Evolutionary conservation across 2,888 invertebrate genomes (phyloP).

Genomic region (Halictus quadricinctus): DNA sequence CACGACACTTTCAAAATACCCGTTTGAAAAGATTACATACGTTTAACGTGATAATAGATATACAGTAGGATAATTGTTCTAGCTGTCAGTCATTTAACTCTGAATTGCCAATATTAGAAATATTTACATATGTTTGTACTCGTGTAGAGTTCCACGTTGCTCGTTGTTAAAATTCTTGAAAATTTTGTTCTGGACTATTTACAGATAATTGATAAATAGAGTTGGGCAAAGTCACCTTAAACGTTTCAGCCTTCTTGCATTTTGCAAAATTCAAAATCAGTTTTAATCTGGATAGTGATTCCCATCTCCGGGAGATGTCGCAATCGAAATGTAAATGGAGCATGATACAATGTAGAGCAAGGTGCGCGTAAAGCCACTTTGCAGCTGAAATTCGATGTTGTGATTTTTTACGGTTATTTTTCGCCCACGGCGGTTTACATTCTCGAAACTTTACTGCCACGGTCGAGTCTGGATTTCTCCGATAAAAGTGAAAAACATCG

Average conservation of each 20-base stretch:
- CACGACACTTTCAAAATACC: not conserved
- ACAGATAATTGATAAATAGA: not conserved
- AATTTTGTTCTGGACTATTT: not conserved
- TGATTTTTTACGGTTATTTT: not conserved
- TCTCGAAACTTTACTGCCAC: not conserved
- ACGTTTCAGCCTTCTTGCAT: not conserved
- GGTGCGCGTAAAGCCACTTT: not conserved
- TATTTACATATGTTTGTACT: not conserved
- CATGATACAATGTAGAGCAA: not conserved
- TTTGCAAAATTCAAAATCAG: not conserved
- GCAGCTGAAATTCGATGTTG: not conserved
- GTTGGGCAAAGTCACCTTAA: not conserved
- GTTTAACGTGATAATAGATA: not conserved
- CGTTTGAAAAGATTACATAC: not conserved
- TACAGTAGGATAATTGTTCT: not conserved
- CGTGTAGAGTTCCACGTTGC: not conserved
- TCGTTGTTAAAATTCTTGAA: not conserved
- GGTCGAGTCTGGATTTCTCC: not conserved
- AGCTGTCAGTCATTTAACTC: not conserved
- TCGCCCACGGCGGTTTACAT: not conserved
- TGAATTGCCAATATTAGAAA: not conserved
- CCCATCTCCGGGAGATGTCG: too few relatives aligned
- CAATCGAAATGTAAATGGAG: too few relatives aligned
- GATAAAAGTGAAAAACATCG: constrained; percentile 3
- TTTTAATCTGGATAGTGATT: not conserved